These are phyloP conservation scores for Drosophila willistoni DNA, from an alignment of 1,140 invertebrate genomes.

Conservation along the genomic window DNA sequence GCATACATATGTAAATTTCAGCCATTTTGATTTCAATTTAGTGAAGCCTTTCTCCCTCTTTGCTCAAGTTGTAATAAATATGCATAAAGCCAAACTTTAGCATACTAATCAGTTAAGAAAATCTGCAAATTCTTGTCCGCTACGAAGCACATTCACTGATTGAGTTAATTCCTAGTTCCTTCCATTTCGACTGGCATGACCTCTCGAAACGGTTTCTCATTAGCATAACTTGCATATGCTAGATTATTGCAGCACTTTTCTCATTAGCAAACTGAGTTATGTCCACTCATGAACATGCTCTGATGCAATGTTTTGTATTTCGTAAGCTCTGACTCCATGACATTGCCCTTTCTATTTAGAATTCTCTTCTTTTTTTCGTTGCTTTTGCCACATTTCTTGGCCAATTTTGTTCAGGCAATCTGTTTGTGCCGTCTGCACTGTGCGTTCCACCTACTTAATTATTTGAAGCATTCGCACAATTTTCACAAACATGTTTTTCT, in stretches of 20 bases:
- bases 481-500: constrained; percentile 79
- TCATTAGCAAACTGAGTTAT: constrained; percentile 55
- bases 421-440: constrained; percentile 21
- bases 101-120: neutral
- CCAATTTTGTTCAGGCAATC: constrained; percentile 21
- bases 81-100: no score
- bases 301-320: neutral
- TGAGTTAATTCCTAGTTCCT: neutral
- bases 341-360: constrained; percentile 26
- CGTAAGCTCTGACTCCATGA: constrained; percentile 13
- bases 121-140: neutral
- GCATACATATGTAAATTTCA: no score
- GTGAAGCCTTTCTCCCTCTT: no score
- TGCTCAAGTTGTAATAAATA: neutral
- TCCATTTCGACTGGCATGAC: neutral
- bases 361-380: no score
- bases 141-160: neutral
- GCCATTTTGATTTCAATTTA: no score
- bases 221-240: constrained; percentile 54
- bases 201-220: constrained; percentile 42
- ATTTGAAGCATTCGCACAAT: constrained; percentile 78
- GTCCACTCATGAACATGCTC: neutral
- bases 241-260: constrained; percentile 17
- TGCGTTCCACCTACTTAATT: constrained; percentile 76
- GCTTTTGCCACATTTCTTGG: constrained; percentile 13